These are phyloP conservation scores for Drosophila kohkoa DNA, from an alignment of 1,140 invertebrate genomes.

Conservation along the genomic window DNA sequence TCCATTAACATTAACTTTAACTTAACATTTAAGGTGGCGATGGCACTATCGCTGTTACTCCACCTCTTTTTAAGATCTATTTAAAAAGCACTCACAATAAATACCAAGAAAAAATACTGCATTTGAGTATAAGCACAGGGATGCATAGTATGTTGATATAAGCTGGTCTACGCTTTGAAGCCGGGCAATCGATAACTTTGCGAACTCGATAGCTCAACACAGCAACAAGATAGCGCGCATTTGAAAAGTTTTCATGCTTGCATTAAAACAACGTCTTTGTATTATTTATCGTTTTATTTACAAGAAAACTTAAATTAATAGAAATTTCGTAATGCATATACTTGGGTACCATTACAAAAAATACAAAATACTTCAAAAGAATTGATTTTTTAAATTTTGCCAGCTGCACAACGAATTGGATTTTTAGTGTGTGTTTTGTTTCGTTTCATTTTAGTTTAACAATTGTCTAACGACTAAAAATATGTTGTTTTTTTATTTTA, in stretches of 20 bases:
- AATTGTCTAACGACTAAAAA: slow-evolving; percentile 84
- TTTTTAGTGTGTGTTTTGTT: slow-evolving; percentile 20
- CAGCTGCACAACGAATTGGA: slow-evolving; percentile 32
- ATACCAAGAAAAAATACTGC: slow-evolving; percentile 8
- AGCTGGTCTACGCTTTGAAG: neutral
- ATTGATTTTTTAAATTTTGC: slow-evolving; percentile 34
- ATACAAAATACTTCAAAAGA: slow-evolving; percentile 50
- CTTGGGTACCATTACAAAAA: slow-evolving; percentile 51
- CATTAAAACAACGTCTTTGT: neutral
- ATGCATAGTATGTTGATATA: neutral
- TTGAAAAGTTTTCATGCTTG: neutral
- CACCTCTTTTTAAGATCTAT: slow-evolving; percentile 4
- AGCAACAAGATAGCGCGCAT: neutral
- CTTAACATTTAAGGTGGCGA: neutral
- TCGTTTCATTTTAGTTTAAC: slow-evolving; percentile 68
- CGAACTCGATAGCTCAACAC: neutral
- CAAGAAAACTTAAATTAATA: slow-evolving; percentile 77
- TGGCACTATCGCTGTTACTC: no score
- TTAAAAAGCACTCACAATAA: slow-evolving; percentile 9
- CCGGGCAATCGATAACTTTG: slow-evolving; percentile 4
- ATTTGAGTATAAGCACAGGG: neutral
- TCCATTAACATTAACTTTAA: neutral
- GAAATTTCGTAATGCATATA: slow-evolving; percentile 61
- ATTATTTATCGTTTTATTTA: slow-evolving; percentile 78
- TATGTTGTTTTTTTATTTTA: slow-evolving; percentile 65